phyloP scores from a whole-genome alignment of 2,888 invertebrate species.

The Acrobasis consociella region DNA sequence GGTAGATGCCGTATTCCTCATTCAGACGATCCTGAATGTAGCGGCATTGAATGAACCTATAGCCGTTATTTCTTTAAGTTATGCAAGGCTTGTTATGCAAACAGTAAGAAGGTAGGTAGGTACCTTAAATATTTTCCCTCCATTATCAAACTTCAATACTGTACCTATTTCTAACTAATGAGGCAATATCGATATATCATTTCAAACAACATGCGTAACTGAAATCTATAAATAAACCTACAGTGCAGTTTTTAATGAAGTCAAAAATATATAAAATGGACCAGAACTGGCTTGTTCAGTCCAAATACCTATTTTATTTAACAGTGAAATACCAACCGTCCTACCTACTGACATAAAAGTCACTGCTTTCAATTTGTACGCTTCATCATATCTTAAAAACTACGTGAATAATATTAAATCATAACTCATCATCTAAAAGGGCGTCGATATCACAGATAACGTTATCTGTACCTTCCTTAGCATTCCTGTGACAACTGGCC shows the following conservation, averaged over 20 bases:
- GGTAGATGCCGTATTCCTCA: no score
- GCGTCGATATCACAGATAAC: conserved; percentile 58
- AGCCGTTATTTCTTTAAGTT: no score
- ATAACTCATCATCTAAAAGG: conserved; percentile 62
- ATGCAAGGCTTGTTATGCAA: no score
- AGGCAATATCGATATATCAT: neutral
- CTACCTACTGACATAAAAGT: neutral
- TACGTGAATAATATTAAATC: conserved; percentile 39
- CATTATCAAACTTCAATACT: no score
- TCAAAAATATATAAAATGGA: neutral
- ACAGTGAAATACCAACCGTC: neutral
- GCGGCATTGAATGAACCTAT: no score
- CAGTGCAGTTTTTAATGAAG: neutral
- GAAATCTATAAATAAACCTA: neutral
- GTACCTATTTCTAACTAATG: neutral
- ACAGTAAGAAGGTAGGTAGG: no score
- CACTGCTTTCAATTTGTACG: conserved; percentile 17
- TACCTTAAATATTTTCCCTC: no score
- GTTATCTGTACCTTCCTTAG: conserved; percentile 44
- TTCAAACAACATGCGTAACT: neutral
- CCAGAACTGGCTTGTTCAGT: neutral
- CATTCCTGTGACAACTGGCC: conserved; percentile 65
- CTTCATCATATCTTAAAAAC: conserved; percentile 14
- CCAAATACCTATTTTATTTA: neutral
- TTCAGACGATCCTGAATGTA: no score